These are phyloP conservation scores for Rhopalosiphum padi DNA, from an alignment of 1,140 invertebrate species.

Conservation along the genomic window DNA sequence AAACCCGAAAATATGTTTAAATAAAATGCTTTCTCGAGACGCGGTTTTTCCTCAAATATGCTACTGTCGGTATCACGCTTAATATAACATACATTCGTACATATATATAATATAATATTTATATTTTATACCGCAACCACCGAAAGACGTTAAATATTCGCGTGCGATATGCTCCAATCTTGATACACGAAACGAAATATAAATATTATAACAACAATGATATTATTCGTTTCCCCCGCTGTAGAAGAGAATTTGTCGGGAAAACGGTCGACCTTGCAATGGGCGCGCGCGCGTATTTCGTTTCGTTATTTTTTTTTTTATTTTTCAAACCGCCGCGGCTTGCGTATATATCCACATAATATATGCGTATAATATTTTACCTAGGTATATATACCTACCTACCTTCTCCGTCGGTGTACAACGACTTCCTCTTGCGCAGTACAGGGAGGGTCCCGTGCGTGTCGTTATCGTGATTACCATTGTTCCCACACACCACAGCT, in stretches of 20 bases:
- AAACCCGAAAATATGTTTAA: not conserved
- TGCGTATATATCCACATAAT: not conserved
- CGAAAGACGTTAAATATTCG: not conserved
- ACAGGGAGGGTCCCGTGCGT: conserved; percentile 48
- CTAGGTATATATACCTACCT: not conserved
- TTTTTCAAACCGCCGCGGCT: not conserved
- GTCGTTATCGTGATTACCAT: conserved; percentile 50
- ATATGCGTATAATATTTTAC: conserved; percentile 1
- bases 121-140: not conserved
- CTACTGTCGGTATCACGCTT: not conserved
- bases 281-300: not conserved
- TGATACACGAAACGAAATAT: not conserved
- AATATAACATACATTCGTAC: too few species aligned
- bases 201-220: not conserved
- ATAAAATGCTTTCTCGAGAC: not conserved
- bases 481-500: conserved; percentile 49
- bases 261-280: conserved; percentile 17
- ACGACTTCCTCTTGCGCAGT: conserved; percentile 40
- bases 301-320: not conserved
- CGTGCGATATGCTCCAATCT: not conserved
- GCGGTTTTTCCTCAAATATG: not conserved
- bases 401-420: conserved; percentile 28
- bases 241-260: not conserved
- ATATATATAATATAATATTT: not conserved
- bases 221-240: not conserved